These are phyloP conservation scores for Oncopeltus fasciatus DNA, from an alignment of 1,140 invertebrate species.

Conservation along the genomic window DNA sequence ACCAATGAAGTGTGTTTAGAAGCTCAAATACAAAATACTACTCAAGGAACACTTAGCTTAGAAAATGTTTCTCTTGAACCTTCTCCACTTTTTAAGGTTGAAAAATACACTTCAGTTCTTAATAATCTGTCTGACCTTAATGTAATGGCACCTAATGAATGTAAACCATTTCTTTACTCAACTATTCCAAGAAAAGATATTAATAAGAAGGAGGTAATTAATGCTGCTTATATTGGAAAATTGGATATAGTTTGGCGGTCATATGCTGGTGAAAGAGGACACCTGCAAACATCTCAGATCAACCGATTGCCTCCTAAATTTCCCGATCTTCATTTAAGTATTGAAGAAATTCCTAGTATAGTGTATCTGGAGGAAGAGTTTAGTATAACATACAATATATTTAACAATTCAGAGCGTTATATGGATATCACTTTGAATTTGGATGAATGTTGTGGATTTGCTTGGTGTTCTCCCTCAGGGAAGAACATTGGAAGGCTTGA, in stretches of 20 bases:
- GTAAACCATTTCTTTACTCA: slow-evolving; percentile 87
- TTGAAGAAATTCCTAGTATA: slow-evolving; percentile 68
- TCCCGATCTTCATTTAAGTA: slow-evolving; percentile 69
- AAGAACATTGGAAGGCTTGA: too few species aligned
- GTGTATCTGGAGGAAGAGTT: slow-evolving; percentile 68
- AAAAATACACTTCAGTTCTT: slow-evolving; percentile 11
- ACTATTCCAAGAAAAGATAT: slow-evolving; percentile 63
- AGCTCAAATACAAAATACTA: slow-evolving; percentile 92
- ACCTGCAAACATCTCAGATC: slow-evolving; percentile 88
- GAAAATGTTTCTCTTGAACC: slow-evolving; percentile 86
- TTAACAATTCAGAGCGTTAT: slow-evolving; percentile 65
- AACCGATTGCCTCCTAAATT: slow-evolving; percentile 78
- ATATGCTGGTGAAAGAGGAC: slow-evolving; percentile 84
- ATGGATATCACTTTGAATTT: too few species aligned
- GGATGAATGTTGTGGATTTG: too few species aligned
- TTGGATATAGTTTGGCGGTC: slow-evolving; percentile 95
- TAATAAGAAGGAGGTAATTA: slow-evolving; percentile 58
- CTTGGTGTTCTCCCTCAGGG: too few species aligned
- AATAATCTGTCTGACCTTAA: slow-evolving; percentile 41
- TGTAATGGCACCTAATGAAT: slow-evolving; percentile 58
- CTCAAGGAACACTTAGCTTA: slow-evolving; percentile 71
- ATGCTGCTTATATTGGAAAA: slow-evolving; percentile 85
- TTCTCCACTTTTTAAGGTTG: slow-evolving; percentile 43
- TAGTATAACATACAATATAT: slow-evolving; percentile 63
- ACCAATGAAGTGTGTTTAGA: slow-evolving; percentile 93